phyloP scores from a whole-genome alignment of 2,113 vertebrate genomes.

The Notothenia coriiceps region DNA sequence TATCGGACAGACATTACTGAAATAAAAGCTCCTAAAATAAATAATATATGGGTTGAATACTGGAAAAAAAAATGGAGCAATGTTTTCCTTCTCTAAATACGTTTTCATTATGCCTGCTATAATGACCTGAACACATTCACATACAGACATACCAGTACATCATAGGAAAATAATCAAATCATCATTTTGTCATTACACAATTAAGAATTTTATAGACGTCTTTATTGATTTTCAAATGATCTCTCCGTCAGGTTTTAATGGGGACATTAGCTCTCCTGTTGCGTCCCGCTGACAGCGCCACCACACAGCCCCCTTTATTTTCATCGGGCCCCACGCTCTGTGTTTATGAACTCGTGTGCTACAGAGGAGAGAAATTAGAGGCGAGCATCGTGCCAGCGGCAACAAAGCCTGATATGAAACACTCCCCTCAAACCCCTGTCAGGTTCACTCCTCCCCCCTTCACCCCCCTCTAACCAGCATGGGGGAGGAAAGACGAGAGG shows the following conservation, averaged over 20 bases:
- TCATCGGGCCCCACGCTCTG: slow-evolving; percentile 23
- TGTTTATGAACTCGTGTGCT: slow-evolving; percentile 43
- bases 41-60: neutral
- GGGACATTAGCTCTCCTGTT: slow-evolving; percentile 48
- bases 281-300: slow-evolving; percentile 18
- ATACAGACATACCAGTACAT: neutral
- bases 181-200: slow-evolving; percentile 10
- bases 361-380: slow-evolving; percentile 45
- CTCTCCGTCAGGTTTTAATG: slow-evolving; percentile 30
- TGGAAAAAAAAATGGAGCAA: neutral
- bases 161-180: neutral
- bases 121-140: neutral
- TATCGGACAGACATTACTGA: neutral
- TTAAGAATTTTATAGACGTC: neutral
- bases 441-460: slow-evolving; percentile 32
- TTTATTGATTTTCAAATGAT: slow-evolving; percentile 46
- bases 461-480: slow-evolving; percentile 47
- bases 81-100: neutral
- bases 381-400: slow-evolving; percentile 53
- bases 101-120: neutral
- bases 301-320: slow-evolving; percentile 11
- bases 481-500: slow-evolving; percentile 59
- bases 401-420: slow-evolving; percentile 67
- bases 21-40: neutral
- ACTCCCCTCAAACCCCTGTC: slow-evolving; percentile 50